Evolutionary conservation across 1,140 invertebrate species (phyloP).

Genomic region (Zaprionus nigranus): DNA sequence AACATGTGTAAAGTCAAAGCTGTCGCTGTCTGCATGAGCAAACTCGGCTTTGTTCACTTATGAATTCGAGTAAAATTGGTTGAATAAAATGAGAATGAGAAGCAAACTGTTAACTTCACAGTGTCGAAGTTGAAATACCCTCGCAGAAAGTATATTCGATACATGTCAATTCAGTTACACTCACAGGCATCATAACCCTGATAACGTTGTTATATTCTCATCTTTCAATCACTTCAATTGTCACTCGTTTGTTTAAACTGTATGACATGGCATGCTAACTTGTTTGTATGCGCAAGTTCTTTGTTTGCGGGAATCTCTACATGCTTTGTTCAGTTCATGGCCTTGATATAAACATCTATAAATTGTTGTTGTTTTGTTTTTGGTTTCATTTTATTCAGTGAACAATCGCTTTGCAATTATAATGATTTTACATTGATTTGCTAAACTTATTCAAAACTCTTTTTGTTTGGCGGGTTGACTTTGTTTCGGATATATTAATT

Average conservation of each 20-base stretch:
- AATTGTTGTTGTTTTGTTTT: slow-evolving; percentile 31
- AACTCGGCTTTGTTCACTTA: neutral
- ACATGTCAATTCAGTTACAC: neutral
- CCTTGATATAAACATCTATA: slow-evolving; percentile 34
- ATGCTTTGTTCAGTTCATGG: slow-evolving; percentile 27
- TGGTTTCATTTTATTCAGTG: slow-evolving; percentile 36
- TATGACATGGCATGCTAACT: neutral
- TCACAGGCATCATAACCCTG: neutral
- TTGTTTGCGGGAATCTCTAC: neutral
- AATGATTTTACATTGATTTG: slow-evolving; percentile 47
- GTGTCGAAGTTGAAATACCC: neutral
- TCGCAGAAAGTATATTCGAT: neutral
- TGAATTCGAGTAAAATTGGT: neutral
- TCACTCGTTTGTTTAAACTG: neutral
- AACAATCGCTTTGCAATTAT: slow-evolving; percentile 46
- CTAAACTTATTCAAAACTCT: slow-evolving; percentile 64
- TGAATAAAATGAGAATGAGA: neutral
- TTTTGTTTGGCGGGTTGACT: slow-evolving; percentile 72
- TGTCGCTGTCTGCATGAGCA: neutral
- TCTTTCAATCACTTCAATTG: neutral
- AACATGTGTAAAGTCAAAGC: slow-evolving; percentile 27
- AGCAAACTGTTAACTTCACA: neutral
- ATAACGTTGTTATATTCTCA: too few species aligned
- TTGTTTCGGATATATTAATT: slow-evolving; percentile 69
- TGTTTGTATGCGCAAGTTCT: neutral